Evolutionary conservation across 2,888 invertebrate species (phyloP).

Genomic region (Epirrhoe alternata): DNA sequence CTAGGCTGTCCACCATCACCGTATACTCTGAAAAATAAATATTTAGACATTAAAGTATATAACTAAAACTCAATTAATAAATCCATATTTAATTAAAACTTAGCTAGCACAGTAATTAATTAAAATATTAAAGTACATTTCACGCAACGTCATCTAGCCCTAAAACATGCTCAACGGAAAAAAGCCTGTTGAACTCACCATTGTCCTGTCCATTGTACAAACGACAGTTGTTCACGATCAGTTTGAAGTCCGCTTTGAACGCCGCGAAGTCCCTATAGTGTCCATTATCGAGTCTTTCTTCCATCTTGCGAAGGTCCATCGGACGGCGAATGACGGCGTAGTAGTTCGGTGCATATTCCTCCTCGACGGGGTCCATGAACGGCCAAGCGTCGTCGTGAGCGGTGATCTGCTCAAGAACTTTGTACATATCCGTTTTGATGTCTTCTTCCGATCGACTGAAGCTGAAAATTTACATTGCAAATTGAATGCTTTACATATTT

Average conservation of each 20-base stretch:
- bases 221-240: conserved; percentile 96
- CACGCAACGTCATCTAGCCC: too few relatives aligned
- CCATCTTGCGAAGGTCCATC: conserved; percentile 95
- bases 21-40: conserved; percentile 89
- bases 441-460: conserved; percentile 93
- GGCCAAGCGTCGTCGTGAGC: conserved; percentile 97
- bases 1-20: conserved; percentile 93
- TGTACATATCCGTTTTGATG: conserved; percentile 95
- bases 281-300: conserved; percentile 92
- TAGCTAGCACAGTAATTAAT: too few relatives aligned
- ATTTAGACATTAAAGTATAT: neutral
- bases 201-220: conserved; percentile 97
- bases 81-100: too few relatives aligned
- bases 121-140: too few relatives aligned
- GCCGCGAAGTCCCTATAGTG: conserved; percentile 91
- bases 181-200: conserved; percentile 82
- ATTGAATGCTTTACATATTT: neutral
- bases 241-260: conserved; percentile 94
- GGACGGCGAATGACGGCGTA: conserved; percentile 91
- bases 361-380: conserved; percentile 96
- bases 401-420: conserved; percentile 94
- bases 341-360: conserved; percentile 95
- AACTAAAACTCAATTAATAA: too few relatives aligned
- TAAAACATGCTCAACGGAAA: too few relatives aligned
- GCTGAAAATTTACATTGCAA: conserved; percentile 68